Conservation (phyloP, 1,140 invertebrate genomes). For the Wasmannia auropunctata region DNA sequence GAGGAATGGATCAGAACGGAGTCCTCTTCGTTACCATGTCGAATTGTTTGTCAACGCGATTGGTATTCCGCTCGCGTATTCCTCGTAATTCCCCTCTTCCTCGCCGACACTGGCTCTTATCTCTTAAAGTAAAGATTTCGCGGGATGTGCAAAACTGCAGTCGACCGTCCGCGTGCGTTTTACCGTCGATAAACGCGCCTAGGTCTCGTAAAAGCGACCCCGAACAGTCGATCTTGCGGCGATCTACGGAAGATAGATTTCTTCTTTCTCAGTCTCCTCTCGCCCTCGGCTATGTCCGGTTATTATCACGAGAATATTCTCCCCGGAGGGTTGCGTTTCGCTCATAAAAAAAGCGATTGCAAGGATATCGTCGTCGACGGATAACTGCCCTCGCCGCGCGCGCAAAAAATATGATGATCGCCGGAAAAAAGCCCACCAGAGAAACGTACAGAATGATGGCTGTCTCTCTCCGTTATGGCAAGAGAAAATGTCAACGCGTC, state of each 20-base stretch:
- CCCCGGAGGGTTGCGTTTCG: not conserved
- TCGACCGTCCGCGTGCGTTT: constrained; percentile 9
- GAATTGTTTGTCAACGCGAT: not conserved
- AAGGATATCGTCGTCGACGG: not conserved
- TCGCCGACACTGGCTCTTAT: not conserved
- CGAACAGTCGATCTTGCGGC: not conserved
- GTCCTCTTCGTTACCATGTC: not conserved
- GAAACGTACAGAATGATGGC: not conserved
- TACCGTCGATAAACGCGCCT: constrained; percentile 31
- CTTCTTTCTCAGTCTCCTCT: not conserved
- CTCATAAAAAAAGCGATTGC: constrained; percentile 23
- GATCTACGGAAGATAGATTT: constrained; percentile 1
- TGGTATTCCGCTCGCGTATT: too few relatives aligned
- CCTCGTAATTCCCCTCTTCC: not conserved
- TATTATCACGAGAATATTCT: not conserved
- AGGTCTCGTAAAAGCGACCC: constrained; percentile 9
- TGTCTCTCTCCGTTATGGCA: not conserved
- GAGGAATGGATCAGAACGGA: too few relatives aligned
- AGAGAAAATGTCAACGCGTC: not conserved
- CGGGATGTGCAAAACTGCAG: not conserved
- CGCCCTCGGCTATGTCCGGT: not conserved
- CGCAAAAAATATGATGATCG: not conserved
- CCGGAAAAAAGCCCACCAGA: not conserved
- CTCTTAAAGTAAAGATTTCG: not conserved
- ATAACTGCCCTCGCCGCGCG: not conserved